Base-by-base conservation (phyloP, 2,113 vertebrate species). In the Nematolebias whitei region DNA sequence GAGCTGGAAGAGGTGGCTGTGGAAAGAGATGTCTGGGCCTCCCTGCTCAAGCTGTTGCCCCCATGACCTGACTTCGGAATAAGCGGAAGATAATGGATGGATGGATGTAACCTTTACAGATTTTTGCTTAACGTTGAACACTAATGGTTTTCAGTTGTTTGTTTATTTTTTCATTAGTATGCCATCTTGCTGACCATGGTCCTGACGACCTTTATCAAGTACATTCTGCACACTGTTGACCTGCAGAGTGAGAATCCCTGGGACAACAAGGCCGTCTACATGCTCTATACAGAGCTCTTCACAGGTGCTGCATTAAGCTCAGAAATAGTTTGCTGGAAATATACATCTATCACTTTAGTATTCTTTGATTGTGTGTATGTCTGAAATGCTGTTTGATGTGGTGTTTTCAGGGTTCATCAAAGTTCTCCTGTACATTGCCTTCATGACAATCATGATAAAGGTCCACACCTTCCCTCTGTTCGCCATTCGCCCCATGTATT, bases 401-500 rank as follows among this genome's bases (percentile, higher is more conserved):
- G 63, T 22, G 48, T n/a, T 18, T 45, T 0, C 85, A 99, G 97
- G 97, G 9, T 96, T 99, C 82, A 95, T 99, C 88, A 99, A 99
- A 71, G 97, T 99, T 13, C 91, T 99, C 14, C 90, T 99, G 43
- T 99, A 99, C 83, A 94, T 98, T 88, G 95, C 97, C 12, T 99
- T 99, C 89, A 98, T 99, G 97, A 97, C 96, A 65, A 98, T 99
- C 84, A 99, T 98, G 97, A 98, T 98, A 81, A 99, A 99, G 78
- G 96, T 99, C 14, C 97, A 99, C 89, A 98, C 97, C 9, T 99
- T 99, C 90, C 97, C 97, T 0, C 93, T 99, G 55, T 99, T 99
- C 2, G 97, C 97, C 83, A 98, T 99, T 62, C 94, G 97, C n/a
- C 97, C 97, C 73, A 98, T 99, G 97, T 99, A 99, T 88, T 90